Evolutionary conservation across 2,888 invertebrate species (phyloP).

Genomic region (Himalopsyche kuldschensis): DNA sequence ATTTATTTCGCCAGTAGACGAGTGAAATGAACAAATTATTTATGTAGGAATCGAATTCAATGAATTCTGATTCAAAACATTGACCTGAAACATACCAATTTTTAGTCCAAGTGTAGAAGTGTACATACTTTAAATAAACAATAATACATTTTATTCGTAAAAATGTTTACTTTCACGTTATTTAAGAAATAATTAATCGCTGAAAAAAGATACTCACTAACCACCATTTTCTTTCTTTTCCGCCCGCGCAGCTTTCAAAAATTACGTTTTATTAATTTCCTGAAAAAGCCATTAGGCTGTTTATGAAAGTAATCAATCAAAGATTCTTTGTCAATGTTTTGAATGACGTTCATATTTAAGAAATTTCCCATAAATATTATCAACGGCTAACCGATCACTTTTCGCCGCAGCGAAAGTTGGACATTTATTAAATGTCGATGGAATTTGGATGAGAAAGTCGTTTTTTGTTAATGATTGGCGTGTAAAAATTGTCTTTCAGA

Average conservation of each 20-base stretch:
- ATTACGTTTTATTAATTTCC: not conserved
- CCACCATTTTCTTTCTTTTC: not conserved
- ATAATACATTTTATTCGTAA: no score
- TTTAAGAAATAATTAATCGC: no score
- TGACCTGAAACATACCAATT: no score
- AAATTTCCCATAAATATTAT: not conserved
- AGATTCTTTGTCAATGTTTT: not conserved
- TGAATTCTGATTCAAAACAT: no score
- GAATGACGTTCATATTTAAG: not conserved
- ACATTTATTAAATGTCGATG: not conserved
- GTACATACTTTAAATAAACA: no score
- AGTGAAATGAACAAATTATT: no score
- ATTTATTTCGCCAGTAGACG: no score
- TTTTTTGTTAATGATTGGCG: not conserved
- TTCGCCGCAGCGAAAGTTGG: not conserved
- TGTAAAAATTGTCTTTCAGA: not conserved
- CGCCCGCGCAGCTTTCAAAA: not conserved
- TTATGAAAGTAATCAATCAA: not conserved
- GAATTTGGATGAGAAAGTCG: not conserved
- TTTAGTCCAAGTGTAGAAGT: no score
- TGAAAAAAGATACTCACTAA: no score
- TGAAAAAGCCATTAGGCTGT: not conserved
- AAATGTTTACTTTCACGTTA: no score
- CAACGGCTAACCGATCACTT: not conserved
- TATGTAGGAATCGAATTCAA: no score